Percentiles rank a stretch among this genome's conserved stretches.
Evolutionary conservation across 2,113 vertebrate species (phyloP).

Genomic region (Otocyon megalotis): DNA sequence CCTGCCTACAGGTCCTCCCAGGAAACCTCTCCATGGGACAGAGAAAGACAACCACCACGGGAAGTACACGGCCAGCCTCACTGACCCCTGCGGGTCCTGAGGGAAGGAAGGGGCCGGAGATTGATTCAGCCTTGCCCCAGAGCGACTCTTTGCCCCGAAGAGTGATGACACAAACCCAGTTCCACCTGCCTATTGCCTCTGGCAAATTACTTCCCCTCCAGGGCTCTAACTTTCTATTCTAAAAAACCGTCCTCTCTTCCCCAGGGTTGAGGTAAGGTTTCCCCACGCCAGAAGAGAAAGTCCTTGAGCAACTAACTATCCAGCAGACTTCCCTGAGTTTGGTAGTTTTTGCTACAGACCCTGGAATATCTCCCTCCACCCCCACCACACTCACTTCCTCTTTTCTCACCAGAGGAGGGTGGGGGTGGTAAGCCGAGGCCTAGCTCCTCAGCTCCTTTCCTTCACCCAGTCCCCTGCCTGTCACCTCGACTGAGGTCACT

Average conservation of each 20-base stretch:
- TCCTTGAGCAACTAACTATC: constrained; percentile 32
- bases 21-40: not conserved
- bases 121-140: not conserved
- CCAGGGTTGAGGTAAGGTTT: not conserved
- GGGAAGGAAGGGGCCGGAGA: not conserved
- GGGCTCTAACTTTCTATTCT: not conserved
- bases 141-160: not conserved
- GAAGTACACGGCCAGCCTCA: not conserved
- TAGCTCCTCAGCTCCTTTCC: not conserved
- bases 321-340: not conserved
- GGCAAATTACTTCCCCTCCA: constrained; percentile 53
- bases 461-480: not conserved
- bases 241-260: constrained; percentile 43
- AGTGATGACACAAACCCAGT: not conserved
- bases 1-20: not conserved
- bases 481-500: not conserved
- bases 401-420: constrained; percentile 39
- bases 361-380: not conserved
- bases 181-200: not conserved
- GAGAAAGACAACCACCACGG: constrained; percentile 55
- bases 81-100: not conserved
- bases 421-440: not conserved
- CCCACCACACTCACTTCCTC: not conserved
- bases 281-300: constrained; percentile 36
- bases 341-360: constrained; percentile 33